A percentile compares a stretch with the other conserved stretches of the same genome.
Evolutionary conservation across 2,888 invertebrate genomes (phyloP).

Genomic region (Nesidiocoris tenuis): DNA sequence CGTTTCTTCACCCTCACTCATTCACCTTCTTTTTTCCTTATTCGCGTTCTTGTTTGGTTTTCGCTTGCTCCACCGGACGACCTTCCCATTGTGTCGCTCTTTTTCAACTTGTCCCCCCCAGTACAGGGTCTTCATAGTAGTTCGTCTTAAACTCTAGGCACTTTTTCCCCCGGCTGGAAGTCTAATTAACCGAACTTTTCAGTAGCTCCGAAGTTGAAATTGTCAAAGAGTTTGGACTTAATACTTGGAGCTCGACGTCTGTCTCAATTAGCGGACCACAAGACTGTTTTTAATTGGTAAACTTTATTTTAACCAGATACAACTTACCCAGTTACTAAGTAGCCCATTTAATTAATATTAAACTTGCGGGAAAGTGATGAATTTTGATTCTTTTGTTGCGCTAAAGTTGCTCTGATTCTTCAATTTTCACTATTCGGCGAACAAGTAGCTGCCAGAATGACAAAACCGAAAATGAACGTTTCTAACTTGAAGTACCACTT

Average conservation of each 20-base stretch:
- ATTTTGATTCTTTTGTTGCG: slow-evolving; percentile 28
- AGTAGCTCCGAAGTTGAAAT: slow-evolving; percentile 34
- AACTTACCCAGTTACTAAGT: slow-evolving; percentile 40
- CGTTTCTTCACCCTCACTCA: background rate
- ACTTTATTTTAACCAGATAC: slow-evolving; percentile 43
- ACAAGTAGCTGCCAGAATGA: no score
- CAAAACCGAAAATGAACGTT: no score
- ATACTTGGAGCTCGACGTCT: slow-evolving; percentile 43
- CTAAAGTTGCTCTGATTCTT: slow-evolving; percentile 23
- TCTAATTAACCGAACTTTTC: slow-evolving; percentile 43
- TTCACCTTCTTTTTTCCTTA: background rate
- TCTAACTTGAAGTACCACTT: no score
- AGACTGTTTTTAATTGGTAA: slow-evolving; percentile 46
- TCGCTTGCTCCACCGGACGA: background rate
- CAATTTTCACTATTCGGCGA: slow-evolving; percentile 34
- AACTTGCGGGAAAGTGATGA: slow-evolving; percentile 12
- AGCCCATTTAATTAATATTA: slow-evolving; percentile 37
- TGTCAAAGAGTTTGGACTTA: slow-evolving; percentile 44
- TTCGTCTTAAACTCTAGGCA: slow-evolving; percentile 27
- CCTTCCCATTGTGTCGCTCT: background rate
- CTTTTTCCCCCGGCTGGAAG: slow-evolving; percentile 37
- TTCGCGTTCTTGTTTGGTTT: background rate
- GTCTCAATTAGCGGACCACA: slow-evolving; percentile 43
- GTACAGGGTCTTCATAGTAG: background rate
- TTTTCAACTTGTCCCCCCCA: background rate